Evolutionary conservation across 2,113 vertebrate species (phyloP).

Genomic region (Smithornis capensis): DNA sequence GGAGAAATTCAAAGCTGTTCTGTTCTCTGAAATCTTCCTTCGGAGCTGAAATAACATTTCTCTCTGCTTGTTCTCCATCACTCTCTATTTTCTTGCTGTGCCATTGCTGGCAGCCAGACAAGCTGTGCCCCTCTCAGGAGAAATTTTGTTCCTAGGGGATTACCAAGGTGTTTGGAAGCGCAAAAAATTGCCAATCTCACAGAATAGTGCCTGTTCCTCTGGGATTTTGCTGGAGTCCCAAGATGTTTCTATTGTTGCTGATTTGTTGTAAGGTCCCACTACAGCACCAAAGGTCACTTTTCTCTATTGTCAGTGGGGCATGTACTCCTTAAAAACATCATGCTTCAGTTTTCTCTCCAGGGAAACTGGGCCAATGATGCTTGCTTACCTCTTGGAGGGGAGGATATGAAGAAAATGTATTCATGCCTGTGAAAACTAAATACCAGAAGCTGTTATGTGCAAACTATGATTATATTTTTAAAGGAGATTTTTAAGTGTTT

Average conservation of each 20-base stretch:
- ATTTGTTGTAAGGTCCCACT: not conserved
- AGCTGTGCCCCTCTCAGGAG: not conserved
- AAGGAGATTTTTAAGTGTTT: constrained; percentile 26
- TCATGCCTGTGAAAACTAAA: constrained; percentile 30
- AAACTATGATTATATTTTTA: constrained; percentile 36
- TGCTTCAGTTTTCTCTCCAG: not conserved
- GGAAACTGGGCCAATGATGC: not conserved
- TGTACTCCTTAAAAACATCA: not conserved
- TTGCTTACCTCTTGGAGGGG: not conserved
- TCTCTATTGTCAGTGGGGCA: not conserved
- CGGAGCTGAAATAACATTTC: not conserved
- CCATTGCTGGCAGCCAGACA: not conserved
- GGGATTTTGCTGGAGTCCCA: constrained; percentile 20
- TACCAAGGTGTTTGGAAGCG: not conserved
- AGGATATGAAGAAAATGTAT: constrained; percentile 1
- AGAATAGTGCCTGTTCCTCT: not conserved
- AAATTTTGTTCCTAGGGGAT: not conserved
- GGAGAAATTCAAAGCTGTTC: constrained; percentile 22
- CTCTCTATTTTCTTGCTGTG: not conserved
- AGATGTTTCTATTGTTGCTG: not conserved
- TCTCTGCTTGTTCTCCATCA: not conserved
- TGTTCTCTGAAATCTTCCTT: constrained; percentile 11
- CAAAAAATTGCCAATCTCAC: not conserved
- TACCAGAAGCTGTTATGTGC: not conserved
- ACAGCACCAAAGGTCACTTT: not conserved